Evolutionary conservation across 1,140 invertebrate species (phyloP), one percentile per base, ranked within the genome.

Genomic region (Lutraria rhynchaena): DNA sequence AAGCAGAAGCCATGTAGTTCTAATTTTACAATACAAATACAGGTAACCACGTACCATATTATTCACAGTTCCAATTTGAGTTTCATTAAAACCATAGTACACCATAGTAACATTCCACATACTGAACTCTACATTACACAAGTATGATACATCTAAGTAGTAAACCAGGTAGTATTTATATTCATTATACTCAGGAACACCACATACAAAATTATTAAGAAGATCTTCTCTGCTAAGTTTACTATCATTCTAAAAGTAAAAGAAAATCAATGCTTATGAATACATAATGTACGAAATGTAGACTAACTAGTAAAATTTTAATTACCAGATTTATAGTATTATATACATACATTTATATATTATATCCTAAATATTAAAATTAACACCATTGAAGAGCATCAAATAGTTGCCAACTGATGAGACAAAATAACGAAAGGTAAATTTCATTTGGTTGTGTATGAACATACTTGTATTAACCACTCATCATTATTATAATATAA

Each of bases 151-250:
- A 9, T 44, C 19, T 13, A 65, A 3, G 13, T 65, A 44, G 1
- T 9, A 1, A 1, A 33, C 3, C 11, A 46, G 27, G 5, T 65
- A 41, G 3, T 22, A 11, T 46, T 2, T 3, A 31, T 44, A 44
- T n/a, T 24, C 19, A 5, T 22, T 3, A 61, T 61, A 2, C 2
- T 44, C 61, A 27, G 37, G 15, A 5, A 41, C 37, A 7, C 13
- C 61, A 65, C 61, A 65, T 19, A 65, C 37, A 22, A 65, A 46
- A 27, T 7, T n/a, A 3, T 41, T 15, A 27, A 65, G n/a, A n/a
- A 65, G 41, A 46, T 22, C 17, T 46, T 65, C 61, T 41, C 60
- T 35, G 35, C 31, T 37, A 5, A 35, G 60, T 61, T 4, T 19
- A n/a, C 41, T n/a, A 4, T 27, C 35, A 7, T 41, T 2, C 9